Evolutionary conservation across 2,113 vertebrate genomes (phyloP), one percentile per base, ranked within the genome.

Genomic region (Sturnira hondurensis): DNA sequence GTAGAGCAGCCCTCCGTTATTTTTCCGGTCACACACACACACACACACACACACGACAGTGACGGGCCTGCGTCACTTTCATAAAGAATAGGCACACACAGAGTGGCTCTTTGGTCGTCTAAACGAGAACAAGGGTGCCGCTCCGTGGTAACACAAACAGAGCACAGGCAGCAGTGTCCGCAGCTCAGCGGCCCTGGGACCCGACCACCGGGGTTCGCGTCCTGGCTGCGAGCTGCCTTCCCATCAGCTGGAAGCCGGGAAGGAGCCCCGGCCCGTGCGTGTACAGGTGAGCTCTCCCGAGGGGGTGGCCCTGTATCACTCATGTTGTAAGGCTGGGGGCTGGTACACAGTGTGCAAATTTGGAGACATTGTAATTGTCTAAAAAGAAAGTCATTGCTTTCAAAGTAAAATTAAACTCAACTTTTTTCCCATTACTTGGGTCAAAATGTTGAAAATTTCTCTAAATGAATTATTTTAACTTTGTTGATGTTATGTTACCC

Each of bases 371-470:
- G 88, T 74, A 74, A 41, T 94, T 94, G 45, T 24, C 26, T 26
- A 47, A 83, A 77, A 70, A 24, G 54, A 73, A 52, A 58, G 3
- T 38, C 24, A 71, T 45, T 95, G 24, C 56, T 88, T 95, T 70
- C 26, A 78, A 90, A 93, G 36, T 83, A 89, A 86, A 78, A 56
- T 67, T 80, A 93, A 61, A 89, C n/a, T 61, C 74, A 58, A 2
- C 41, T 93, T 56, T 70, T 89, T 76, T 89, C 43, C 38, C 22
- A 5, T 94, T 81, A 43, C 43, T 77, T 54, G 38, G 43, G 17
- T 92, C 26, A 33, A 84, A 90, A 71, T 85, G 93, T 89, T 84
- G 89, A 80, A 73, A n/a, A 41, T 74, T 78, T 78, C 19, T 96
- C 31, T 77, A 77, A 80, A 58, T 78, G 14, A 81, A 76, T 89